Conservation (phyloP, 1,140 invertebrate species). For the Atta cephalotes region DNA sequence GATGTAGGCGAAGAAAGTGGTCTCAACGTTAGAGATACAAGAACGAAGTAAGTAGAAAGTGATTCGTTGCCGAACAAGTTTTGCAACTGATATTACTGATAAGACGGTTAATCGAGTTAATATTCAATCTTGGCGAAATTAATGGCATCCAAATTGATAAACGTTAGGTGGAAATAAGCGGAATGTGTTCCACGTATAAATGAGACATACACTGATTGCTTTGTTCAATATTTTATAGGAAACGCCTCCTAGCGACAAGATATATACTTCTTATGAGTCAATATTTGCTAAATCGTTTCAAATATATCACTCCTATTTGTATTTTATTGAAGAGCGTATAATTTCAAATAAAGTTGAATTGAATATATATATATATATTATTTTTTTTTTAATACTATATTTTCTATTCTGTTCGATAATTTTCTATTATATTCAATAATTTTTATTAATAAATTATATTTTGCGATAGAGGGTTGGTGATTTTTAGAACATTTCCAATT, state of each 20-base stretch:
- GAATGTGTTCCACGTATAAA: constrained; percentile 14
- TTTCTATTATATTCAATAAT: neutral
- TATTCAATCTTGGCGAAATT: constrained; percentile 41
- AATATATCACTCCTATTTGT: constrained; percentile 23
- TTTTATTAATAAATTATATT: constrained; percentile 42
- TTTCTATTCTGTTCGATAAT: constrained; percentile 2
- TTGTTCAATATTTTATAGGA: constrained; percentile 33
- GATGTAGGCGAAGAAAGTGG: constrained; percentile 35
- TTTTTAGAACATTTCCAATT: constrained; percentile 41
- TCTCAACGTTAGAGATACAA: neutral
- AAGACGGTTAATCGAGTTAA: constrained; percentile 50
- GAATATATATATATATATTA: neutral
- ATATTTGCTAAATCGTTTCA: constrained; percentile 51
- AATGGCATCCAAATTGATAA: constrained; percentile 38
- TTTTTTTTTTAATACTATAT: neutral
- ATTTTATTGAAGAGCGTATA: neutral
- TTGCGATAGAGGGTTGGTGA: too few relatives aligned
- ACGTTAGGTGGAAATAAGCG: constrained; percentile 3
- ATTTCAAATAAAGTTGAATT: constrained; percentile 35
- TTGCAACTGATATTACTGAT: constrained; percentile 20
- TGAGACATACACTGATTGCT: constrained; percentile 13
- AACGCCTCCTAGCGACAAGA: neutral
- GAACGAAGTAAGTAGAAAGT: constrained; percentile 38
- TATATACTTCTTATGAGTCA: constrained; percentile 24
- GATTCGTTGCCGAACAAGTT: constrained; percentile 33